These are phyloP conservation scores for Pseudopipra pipra DNA, from an alignment of 2,113 vertebrate species.

Conservation along the genomic window DNA sequence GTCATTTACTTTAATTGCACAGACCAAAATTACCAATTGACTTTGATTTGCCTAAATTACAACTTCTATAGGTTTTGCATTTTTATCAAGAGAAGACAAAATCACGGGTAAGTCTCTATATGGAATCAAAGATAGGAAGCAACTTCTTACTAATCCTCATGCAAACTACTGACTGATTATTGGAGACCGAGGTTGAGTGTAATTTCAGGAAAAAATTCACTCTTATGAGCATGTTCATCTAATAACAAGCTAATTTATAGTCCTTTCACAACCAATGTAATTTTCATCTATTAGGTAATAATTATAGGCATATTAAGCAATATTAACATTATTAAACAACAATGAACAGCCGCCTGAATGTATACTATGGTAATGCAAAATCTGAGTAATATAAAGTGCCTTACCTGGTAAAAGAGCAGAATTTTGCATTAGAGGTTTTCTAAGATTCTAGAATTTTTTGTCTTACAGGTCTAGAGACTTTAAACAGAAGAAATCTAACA, in stretches of 20 bases:
- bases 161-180: slow-evolving; percentile 26
- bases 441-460: neutral
- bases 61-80: neutral
- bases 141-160: slow-evolving; percentile 30
- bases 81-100: slow-evolving; percentile 14
- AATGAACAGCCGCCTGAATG: neutral
- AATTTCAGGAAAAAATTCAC: neutral
- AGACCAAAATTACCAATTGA: neutral
- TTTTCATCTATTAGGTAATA: slow-evolving; percentile 37
- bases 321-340: slow-evolving; percentile 46
- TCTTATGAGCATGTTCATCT: neutral
- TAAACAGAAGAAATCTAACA: neutral
- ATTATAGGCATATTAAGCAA: slow-evolving; percentile 39
- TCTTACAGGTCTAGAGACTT: neutral
- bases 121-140: neutral
- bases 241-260: slow-evolving; percentile 22
- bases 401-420: neutral
- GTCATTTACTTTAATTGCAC: neutral
- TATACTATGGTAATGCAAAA: neutral
- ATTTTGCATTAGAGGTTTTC: neutral
- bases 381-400: neutral
- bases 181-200: neutral
- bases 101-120: neutral
- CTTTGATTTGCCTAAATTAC: neutral
- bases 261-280: neutral